Evolutionary conservation across 2,888 invertebrate species (phyloP).

Genomic region (Muschampia plurimacula): DNA sequence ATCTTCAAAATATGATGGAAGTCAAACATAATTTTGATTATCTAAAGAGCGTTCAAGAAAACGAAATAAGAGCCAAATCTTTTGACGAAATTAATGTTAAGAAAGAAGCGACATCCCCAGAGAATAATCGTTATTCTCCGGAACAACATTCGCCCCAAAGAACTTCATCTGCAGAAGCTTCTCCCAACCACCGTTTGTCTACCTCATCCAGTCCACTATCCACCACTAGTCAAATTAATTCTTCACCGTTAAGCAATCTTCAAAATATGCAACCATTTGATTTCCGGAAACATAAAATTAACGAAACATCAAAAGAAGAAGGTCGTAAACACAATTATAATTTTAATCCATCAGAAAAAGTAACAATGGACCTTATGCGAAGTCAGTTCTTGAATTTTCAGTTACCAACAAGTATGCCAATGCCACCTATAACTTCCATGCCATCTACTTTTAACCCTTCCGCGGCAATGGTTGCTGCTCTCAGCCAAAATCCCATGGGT

Average conservation of each 20-base stretch:
- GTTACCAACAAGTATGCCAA: slow-evolving; percentile 85
- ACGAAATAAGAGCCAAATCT: slow-evolving; percentile 56
- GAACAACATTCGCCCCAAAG: slow-evolving; percentile 63
- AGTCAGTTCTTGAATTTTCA: slow-evolving; percentile 87
- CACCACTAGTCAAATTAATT: slow-evolving; percentile 86
- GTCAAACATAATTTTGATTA: slow-evolving; percentile 76
- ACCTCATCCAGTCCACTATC: slow-evolving; percentile 80
- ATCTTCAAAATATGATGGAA: slow-evolving; percentile 80
- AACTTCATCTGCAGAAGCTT: slow-evolving; percentile 71
- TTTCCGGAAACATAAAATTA: slow-evolving; percentile 88
- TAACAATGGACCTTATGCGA: slow-evolving; percentile 87
- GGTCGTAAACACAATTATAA: slow-evolving; percentile 79
- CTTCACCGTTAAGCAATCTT: slow-evolving; percentile 93
- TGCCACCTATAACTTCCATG: slow-evolving; percentile 83
- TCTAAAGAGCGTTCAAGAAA: slow-evolving; percentile 74
- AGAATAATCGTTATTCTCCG: slow-evolving; percentile 64
- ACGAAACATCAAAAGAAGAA: slow-evolving; percentile 72
- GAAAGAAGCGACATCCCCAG: slow-evolving; percentile 57
- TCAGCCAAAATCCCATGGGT: slow-evolving; percentile 86
- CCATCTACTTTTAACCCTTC: slow-evolving; percentile 86
- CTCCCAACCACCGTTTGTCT: slow-evolving; percentile 73
- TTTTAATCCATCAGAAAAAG: slow-evolving; percentile 65
- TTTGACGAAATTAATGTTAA: slow-evolving; percentile 60
- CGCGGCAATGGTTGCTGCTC: slow-evolving; percentile 88
- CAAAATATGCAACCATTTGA: slow-evolving; percentile 99